These are phyloP conservation scores for Cactoblastis cactorum DNA, from an alignment of 2,888 invertebrate species.

Conservation along the genomic window DNA sequence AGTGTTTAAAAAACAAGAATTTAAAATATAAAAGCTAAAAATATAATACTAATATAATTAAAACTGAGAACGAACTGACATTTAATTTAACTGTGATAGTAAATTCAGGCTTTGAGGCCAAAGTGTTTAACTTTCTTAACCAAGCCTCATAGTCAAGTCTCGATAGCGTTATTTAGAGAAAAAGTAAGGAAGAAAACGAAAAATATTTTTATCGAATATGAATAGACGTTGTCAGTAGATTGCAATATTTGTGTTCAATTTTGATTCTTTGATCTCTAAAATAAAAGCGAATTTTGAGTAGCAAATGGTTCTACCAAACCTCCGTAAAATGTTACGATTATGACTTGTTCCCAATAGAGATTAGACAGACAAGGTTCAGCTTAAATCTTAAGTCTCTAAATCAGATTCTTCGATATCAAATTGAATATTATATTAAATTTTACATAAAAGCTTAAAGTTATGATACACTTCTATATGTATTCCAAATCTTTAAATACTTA, in stretches of 20 bases:
- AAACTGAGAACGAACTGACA: constrained; percentile 1
- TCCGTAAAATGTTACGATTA: constrained; percentile 3
- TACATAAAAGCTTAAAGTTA: not conserved
- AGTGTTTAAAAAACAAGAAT: not conserved
- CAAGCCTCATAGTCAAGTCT: no score
- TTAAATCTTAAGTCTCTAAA: not conserved
- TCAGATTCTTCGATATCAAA: not conserved
- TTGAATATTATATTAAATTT: not conserved
- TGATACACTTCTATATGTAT: not conserved
- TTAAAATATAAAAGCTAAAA: constrained; percentile 10
- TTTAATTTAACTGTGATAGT: constrained; percentile 30
- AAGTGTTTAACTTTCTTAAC: not conserved
- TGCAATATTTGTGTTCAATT: not conserved
- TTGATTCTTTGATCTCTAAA: not conserved
- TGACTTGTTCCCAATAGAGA: not conserved
- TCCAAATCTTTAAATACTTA: not conserved
- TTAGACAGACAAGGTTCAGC: not conserved
- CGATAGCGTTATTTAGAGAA: not conserved
- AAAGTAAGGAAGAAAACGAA: not conserved
- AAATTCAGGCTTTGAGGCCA: constrained; percentile 16
- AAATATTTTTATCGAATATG: not conserved
- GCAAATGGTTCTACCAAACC: not conserved
- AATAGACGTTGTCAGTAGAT: not conserved
- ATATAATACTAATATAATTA: no score
- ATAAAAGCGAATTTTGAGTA: not conserved